Evolutionary conservation across 1,140 invertebrate genomes (phyloP).

Genomic region (Physella acuta): DNA sequence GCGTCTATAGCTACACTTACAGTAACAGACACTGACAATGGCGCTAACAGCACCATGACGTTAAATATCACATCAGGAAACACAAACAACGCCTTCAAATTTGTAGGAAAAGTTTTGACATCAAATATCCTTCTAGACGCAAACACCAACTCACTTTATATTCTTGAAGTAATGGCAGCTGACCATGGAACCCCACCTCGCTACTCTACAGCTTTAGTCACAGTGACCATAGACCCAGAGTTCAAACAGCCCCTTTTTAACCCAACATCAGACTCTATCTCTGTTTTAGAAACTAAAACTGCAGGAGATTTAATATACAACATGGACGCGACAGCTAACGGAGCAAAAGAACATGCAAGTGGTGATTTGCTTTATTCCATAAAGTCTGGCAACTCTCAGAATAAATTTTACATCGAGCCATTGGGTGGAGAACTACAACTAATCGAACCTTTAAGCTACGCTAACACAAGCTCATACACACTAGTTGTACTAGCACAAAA

Average conservation of each 20-base stretch:
- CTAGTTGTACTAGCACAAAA: slow-evolving; percentile 1
- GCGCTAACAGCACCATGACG: slow-evolving; percentile 33
- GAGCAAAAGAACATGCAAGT: not conserved
- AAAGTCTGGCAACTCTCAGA: not conserved
- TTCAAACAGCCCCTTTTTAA: not conserved
- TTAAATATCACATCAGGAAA: slow-evolving; percentile 70
- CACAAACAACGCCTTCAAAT: not conserved
- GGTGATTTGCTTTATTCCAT: slow-evolving; percentile 12
- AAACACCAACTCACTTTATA: not conserved
- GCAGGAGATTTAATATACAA: not conserved
- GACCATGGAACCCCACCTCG: not conserved
- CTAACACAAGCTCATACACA: not conserved
- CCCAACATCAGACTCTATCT: not conserved
- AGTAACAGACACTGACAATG: slow-evolving; percentile 61
- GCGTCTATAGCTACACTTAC: slow-evolving; percentile 78
- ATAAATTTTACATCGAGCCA: slow-evolving; percentile 3
- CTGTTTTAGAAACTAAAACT: not conserved
- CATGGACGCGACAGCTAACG: not conserved
- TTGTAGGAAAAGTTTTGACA: not conserved
- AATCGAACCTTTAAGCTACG: not conserved
- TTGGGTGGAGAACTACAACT: not conserved
- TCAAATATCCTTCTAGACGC: not conserved
- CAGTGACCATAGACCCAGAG: not conserved
- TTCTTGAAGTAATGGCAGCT: not conserved
- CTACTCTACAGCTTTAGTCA: slow-evolving; percentile 2